A percentile compares a stretch with the other conserved stretches of the same genome.
Conservation (phyloP, 2,888 invertebrate species). For the Pegoplata infirma region DNA sequence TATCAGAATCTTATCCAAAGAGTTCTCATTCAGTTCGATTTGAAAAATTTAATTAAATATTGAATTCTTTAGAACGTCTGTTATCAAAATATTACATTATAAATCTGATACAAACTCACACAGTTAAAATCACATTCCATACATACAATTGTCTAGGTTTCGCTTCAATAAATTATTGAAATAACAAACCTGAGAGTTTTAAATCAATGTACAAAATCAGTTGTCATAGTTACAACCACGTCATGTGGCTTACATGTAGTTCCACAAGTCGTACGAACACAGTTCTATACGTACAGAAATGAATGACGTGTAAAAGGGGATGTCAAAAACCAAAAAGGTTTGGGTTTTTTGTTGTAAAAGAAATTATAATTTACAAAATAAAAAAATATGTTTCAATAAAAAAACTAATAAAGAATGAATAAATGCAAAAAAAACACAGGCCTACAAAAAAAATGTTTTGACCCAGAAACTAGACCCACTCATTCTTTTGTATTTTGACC, state of each 20-base stretch:
- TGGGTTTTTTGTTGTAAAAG: neutral
- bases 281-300: neutral
- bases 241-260: constrained; percentile 51
- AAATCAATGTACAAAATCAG: constrained; percentile 50
- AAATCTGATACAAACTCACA: constrained; percentile 6
- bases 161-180: constrained; percentile 67
- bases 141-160: constrained; percentile 24
- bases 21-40: no score
- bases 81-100: neutral
- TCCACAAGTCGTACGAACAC: no score
- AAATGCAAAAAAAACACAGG: no score
- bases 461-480: no score
- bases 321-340: neutral
- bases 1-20: no score
- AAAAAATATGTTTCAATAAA: no score
- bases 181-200: constrained; percentile 61
- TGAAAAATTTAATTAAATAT: no score
- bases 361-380: neutral
- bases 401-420: no score
- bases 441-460: no score
- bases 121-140: neutral
- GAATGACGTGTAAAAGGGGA: neutral
- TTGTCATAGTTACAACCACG: constrained; percentile 56
- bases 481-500: no score
- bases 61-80: neutral